Conservation (phyloP, 2,888 invertebrate genomes). For the Andrena trimmerana region DNA sequence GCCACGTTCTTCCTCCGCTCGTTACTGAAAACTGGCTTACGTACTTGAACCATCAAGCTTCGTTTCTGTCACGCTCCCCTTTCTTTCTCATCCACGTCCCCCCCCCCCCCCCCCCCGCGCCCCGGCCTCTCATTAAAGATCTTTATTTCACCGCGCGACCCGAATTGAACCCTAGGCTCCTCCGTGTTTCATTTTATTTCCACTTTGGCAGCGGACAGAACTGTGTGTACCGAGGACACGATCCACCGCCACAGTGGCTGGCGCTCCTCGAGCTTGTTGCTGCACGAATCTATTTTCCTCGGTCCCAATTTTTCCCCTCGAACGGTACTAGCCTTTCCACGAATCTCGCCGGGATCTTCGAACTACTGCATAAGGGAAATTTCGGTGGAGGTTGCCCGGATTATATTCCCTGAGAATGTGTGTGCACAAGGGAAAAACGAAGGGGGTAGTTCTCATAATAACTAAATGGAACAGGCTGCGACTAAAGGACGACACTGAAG, state of each 20-base stretch:
- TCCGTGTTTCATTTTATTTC: slow-evolving; percentile 58
- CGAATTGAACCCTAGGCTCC: slow-evolving; percentile 66
- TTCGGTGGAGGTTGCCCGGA: slow-evolving; percentile 6
- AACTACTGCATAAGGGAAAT: background rate
- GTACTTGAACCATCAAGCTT: slow-evolving; percentile 35
- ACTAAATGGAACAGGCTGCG: background rate
- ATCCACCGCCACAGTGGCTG: slow-evolving; percentile 31
- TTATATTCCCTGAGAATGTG: background rate
- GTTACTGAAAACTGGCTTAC: slow-evolving; percentile 49
- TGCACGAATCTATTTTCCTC: slow-evolving; percentile 33
- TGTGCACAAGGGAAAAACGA: background rate
- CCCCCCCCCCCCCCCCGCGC: background rate
- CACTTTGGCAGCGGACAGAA: slow-evolving; percentile 48
- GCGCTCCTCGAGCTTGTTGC: slow-evolving; percentile 45
- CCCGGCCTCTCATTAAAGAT: slow-evolving; percentile 46
- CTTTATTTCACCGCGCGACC: slow-evolving; percentile 64
- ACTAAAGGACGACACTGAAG: background rate
- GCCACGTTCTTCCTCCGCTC: slow-evolving; percentile 42
- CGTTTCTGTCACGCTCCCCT: slow-evolving; percentile 24
- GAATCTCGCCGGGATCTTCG: background rate
- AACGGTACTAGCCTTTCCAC: background rate
- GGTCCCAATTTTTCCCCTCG: background rate
- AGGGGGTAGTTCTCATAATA: background rate
- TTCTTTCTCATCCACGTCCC: background rate
- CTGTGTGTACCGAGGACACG: slow-evolving; percentile 24